Percentiles rank a stretch among this genome's conserved stretches.
Conservation (phyloP, 2,888 invertebrate genomes). For the Lordiphosa andalusiaca region DNA sequence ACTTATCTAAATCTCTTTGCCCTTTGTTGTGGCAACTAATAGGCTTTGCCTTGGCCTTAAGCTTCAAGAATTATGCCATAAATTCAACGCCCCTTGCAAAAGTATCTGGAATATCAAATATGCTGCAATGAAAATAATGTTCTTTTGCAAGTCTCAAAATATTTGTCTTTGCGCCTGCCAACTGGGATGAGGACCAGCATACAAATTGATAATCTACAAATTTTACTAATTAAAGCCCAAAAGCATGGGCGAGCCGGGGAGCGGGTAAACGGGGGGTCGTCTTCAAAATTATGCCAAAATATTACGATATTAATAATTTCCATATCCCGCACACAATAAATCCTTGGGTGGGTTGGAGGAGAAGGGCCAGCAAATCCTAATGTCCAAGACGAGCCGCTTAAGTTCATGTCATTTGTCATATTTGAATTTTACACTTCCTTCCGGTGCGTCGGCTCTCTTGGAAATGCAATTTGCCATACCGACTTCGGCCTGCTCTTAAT, state of each 20-base stretch:
- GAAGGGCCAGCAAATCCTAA: background rate
- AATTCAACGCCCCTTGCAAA: conserved; percentile 22
- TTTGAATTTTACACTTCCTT: conserved; percentile 76
- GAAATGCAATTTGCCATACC: conserved; percentile 61
- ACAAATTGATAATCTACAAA: conserved; percentile 71
- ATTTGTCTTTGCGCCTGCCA: conserved; percentile 45
- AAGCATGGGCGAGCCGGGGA: too few relatives aligned
- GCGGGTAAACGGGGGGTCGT: conserved; percentile 2
- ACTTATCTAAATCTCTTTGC: background rate
- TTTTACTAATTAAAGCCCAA: conserved; percentile 62
- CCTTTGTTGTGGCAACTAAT: background rate
- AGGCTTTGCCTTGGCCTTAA: background rate
- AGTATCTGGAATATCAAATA: conserved; percentile 21
- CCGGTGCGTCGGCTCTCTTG: conserved; percentile 61
- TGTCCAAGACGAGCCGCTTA: conserved; percentile 54
- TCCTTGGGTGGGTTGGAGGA: conserved; percentile 27
- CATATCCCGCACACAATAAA: conserved; percentile 63
- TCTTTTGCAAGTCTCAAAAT: conserved; percentile 39
- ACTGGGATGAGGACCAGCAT: conserved; percentile 32
- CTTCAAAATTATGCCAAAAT: conserved; percentile 55
- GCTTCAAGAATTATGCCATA: conserved; percentile 7
- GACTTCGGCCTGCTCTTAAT: conserved; percentile 36
- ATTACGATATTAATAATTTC: conserved; percentile 74
- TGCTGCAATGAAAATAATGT: conserved; percentile 21
- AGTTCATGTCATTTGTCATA: conserved; percentile 75